A percentile compares a stretch with the other conserved stretches of the same genome.
Evolutionary conservation across 2,888 invertebrate genomes (phyloP).

Genomic region (Furcula furcula): DNA sequence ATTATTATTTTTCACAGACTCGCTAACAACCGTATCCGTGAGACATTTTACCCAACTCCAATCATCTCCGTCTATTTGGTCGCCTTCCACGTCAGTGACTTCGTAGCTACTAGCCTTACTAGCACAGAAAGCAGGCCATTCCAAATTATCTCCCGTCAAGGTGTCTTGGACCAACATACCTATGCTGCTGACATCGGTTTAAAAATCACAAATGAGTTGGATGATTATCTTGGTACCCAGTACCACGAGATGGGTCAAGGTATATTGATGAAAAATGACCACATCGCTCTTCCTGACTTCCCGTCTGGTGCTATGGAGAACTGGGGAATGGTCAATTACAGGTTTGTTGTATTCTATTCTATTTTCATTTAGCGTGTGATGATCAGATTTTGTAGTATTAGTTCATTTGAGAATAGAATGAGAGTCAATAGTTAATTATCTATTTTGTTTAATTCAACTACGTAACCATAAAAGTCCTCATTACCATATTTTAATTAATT

Average conservation of each 20-base stretch:
- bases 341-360: slow-evolving; percentile 52
- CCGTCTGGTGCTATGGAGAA: slow-evolving; percentile 92
- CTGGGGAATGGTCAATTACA: slow-evolving; percentile 92
- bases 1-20: slow-evolving; percentile 27
- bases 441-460: too few species aligned
- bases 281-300: slow-evolving; percentile 90
- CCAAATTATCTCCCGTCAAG: slow-evolving; percentile 65
- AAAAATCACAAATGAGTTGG: slow-evolving; percentile 72
- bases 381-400: too few species aligned
- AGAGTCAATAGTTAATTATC: too few species aligned
- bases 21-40: slow-evolving; percentile 41
- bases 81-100: slow-evolving; percentile 92
- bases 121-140: slow-evolving; percentile 51
- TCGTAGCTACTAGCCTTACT: slow-evolving; percentile 60
- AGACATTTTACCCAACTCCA: slow-evolving; percentile 81
- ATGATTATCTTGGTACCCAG: slow-evolving; percentile 78
- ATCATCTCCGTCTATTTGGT: slow-evolving; percentile 91
- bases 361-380: too few species aligned
- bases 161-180: slow-evolving; percentile 54
- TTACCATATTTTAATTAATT: too few species aligned
- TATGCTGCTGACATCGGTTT: slow-evolving; percentile 75
- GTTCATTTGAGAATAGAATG: too few species aligned
- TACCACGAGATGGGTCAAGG: slow-evolving; percentile 81
- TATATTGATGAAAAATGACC: slow-evolving; percentile 81
- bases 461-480: too few species aligned